These are phyloP conservation scores for Xenopus laevis DNA, from an alignment of 2,113 vertebrate genomes.

Conservation along the genomic window DNA sequence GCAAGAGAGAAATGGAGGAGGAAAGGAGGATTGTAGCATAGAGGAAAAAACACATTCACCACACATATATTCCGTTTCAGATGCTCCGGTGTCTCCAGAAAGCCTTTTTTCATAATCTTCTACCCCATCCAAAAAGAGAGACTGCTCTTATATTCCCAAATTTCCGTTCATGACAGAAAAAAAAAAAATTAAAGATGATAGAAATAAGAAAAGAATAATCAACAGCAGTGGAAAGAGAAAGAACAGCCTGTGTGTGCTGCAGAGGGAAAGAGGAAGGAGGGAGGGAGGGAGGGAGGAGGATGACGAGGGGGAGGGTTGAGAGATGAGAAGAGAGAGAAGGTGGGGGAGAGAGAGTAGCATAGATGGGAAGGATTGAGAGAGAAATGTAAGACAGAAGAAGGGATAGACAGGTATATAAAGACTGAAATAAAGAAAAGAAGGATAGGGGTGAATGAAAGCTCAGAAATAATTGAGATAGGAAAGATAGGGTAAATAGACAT, in stretches of 20 bases:
- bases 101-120: constrained; percentile 14
- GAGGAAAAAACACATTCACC: constrained; percentile 42
- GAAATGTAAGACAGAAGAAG: neutral
- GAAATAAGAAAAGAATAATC: constrained; percentile 41
- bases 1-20: constrained; percentile 41
- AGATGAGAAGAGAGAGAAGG: constrained; percentile 30
- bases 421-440: constrained; percentile 46
- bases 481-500: constrained; percentile 11
- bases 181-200: constrained; percentile 17
- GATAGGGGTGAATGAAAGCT: constrained; percentile 42
- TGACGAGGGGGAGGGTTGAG: constrained; percentile 36
- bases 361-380: constrained; percentile 36
- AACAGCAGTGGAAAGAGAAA: constrained; percentile 44
- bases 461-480: neutral
- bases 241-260: constrained; percentile 43
- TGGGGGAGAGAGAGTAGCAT: constrained; percentile 19
- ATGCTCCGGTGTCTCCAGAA: constrained; percentile 30
- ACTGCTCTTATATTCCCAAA: constrained; percentile 11
- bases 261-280: constrained; percentile 45
- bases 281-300: constrained; percentile 43
- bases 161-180: neutral
- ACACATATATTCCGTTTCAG: constrained; percentile 43
- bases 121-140: constrained; percentile 6
- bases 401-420: neutral
- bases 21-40: constrained; percentile 38